Evolutionary conservation across 1,140 invertebrate genomes (phyloP), one percentile per base, ranked within the genome.

Genomic region (Neodiprion virginianus): DNA sequence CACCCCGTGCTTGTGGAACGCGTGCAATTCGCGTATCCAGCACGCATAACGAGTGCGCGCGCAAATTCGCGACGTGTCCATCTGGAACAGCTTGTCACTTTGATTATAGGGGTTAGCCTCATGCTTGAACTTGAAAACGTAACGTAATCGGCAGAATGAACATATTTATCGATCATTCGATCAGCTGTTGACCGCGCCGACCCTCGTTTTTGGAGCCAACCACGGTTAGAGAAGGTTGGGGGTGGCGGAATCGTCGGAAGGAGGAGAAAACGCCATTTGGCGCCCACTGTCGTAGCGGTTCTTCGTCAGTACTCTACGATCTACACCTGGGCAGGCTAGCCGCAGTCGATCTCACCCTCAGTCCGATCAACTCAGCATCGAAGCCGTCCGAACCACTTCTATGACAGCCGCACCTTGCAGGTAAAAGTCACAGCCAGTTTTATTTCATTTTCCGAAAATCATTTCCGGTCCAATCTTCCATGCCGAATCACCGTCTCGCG

Each of bases 191-290:
- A 61, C 53, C 53, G 53, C 11, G 3, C 53, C 53, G 11, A 61
- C 53, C 53, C 53, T 61, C 53, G 53, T 61, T 17, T 53, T 61
- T 61, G 53, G 53, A 61, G 53, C 53, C 11, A 14, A 40, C 28
- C 53, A 17, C 53, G 53, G 53, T 61, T 61, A 61, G 53, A 61
- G 11, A 5, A 61, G 53, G 53, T 61, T 61, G 53, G 53, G 53
- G 53, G 53, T 61, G 53, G 53, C 53, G 53, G 8, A 17, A 61
- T 61, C 53, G 53, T 61, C 53, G 11, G 53, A 61, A 61, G 53
- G 53, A 61, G 53, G n/a, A 61, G n/a, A 61, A 61, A 12, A 61
- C 53, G 53, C 53, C 53, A 61, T 61, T 61, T 61, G 53, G 53
- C 53, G 53, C 53, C 53, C 53, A 61, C 53, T 14, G 11, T 61